These are phyloP conservation scores for Chanos chanos DNA, from an alignment of 2,797 vertebrate genomes.

Conservation along the genomic window DNA sequence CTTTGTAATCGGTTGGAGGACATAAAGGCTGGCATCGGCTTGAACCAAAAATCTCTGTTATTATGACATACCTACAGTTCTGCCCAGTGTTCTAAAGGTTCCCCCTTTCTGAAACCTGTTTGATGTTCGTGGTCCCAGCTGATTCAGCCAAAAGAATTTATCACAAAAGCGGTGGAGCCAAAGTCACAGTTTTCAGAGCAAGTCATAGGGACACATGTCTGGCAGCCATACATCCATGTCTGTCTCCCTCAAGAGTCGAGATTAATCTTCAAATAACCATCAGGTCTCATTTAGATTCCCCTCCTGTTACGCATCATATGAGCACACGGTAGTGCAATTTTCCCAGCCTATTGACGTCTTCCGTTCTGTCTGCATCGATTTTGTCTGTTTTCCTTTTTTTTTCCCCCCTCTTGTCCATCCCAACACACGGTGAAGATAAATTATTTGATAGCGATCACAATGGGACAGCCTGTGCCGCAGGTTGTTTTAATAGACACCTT, in stretches of 20 bases:
- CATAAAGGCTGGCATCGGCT: too few relatives aligned
- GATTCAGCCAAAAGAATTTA: too few relatives aligned
- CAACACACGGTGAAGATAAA: conserved; percentile 52
- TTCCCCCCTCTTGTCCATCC: too few relatives aligned
- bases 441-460: conserved; percentile 56
- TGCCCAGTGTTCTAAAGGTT: too few relatives aligned
- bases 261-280: conserved; percentile 39
- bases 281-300: conserved; percentile 36
- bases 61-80: too few relatives aligned
- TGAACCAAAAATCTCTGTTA: too few relatives aligned
- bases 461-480: conserved; percentile 35
- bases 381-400: conserved; percentile 37
- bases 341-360: conserved; percentile 34
- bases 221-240: too few relatives aligned
- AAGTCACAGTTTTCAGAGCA: conserved; percentile 17
- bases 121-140: too few relatives aligned
- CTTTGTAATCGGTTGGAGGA: too few relatives aligned
- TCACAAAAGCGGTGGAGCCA: too few relatives aligned
- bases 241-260: conserved; percentile 3
- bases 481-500: conserved; percentile 50
- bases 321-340: conserved; percentile 37
- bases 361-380: conserved; percentile 52
- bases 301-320: conserved; percentile 40
- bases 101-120: too few relatives aligned
- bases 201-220: neutral